Evolutionary conservation across 1,140 invertebrate species (phyloP).

Genomic region (Scaptomyza montana): DNA sequence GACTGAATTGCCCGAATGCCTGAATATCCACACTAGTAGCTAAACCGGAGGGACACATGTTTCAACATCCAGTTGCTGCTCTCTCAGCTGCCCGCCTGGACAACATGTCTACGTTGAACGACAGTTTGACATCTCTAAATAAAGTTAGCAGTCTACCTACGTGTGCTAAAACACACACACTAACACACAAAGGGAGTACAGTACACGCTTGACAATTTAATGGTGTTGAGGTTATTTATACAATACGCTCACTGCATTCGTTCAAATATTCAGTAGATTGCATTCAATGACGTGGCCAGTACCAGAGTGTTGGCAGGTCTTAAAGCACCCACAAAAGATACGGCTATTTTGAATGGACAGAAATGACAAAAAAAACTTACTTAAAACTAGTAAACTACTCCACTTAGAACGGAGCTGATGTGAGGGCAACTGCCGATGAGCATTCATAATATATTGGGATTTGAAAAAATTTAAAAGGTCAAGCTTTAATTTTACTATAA

Average conservation of each 20-base stretch:
- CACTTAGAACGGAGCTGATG: no score
- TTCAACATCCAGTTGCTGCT: constrained; percentile 9
- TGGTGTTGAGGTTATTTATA: constrained; percentile 81
- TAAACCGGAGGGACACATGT: background rate
- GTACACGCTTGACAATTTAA: constrained; percentile 72
- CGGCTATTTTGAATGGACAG: no score
- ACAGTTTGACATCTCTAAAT: constrained; percentile 81
- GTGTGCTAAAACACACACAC: constrained; percentile 26
- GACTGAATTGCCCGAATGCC: constrained; percentile 20
- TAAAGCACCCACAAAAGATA: constrained; percentile 9
- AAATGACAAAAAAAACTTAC: no score
- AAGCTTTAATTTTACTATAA: no score
- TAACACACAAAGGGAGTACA: constrained; percentile 3
- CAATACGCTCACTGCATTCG: constrained; percentile 65
- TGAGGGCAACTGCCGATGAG: no score
- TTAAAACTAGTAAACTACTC: no score
- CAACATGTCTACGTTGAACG: constrained; percentile 68
- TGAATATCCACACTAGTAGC: background rate
- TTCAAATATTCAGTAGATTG: constrained; percentile 67
- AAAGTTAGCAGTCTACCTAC: constrained; percentile 74
- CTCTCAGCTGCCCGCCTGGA: constrained; percentile 33
- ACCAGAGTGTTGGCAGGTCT: constrained; percentile 4
- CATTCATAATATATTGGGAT: no score
- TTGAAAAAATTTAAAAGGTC: no score
- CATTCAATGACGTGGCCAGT: constrained; percentile 59